Percentiles rank a stretch among this genome's conserved stretches.
Conservation (phyloP, 2,888 invertebrate genomes). For the Tribolium freemani region DNA sequence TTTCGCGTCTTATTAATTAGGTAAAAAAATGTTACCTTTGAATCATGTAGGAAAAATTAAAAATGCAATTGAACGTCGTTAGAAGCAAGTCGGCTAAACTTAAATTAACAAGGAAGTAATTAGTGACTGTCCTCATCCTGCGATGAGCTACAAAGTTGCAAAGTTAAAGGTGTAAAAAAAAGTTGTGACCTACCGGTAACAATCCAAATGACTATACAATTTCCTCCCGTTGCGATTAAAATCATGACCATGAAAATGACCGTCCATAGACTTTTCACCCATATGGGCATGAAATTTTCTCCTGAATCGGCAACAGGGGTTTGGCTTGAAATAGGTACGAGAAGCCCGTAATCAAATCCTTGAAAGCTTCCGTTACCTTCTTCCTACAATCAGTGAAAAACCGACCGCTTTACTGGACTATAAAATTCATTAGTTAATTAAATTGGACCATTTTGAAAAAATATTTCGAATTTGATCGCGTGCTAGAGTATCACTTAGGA, state of each 20-base stretch:
- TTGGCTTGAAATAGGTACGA: slow-evolving; percentile 42
- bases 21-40: slow-evolving; percentile 72
- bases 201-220: slow-evolving; percentile 94
- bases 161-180: background rate
- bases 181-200: slow-evolving; percentile 77
- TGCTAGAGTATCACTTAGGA: background rate
- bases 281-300: slow-evolving; percentile 68
- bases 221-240: slow-evolving; percentile 86
- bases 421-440: background rate
- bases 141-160: slow-evolving; percentile 75
- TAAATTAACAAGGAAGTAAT: slow-evolving; percentile 92
- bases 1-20: background rate
- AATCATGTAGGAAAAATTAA: slow-evolving; percentile 92
- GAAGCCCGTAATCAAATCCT: slow-evolving; percentile 56
- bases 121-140: slow-evolving; percentile 90
- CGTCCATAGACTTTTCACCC: slow-evolving; percentile 82
- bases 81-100: slow-evolving; percentile 90
- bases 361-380: slow-evolving; percentile 51
- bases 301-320: slow-evolving; percentile 1
- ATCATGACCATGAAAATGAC: slow-evolving; percentile 83
- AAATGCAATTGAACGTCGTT: slow-evolving; percentile 89
- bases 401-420: background rate
- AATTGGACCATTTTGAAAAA: background rate
- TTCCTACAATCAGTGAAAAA: background rate
- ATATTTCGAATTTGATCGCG: background rate